phyloP scores from a whole-genome alignment of 2,113 vertebrate genomes.

The Tympanuchus pallidicinctus region DNA sequence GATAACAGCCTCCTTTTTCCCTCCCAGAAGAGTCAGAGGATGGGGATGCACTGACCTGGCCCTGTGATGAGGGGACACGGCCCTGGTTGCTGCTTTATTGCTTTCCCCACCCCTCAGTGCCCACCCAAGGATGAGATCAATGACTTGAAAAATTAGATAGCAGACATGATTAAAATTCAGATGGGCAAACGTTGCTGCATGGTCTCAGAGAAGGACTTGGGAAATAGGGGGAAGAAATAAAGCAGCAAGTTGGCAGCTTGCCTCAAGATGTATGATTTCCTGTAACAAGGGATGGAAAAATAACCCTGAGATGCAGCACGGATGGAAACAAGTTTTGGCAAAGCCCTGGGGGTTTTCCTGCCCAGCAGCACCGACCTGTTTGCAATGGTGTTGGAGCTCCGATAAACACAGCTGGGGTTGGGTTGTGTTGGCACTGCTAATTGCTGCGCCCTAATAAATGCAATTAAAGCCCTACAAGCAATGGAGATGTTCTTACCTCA shows the following conservation, averaged over 20 bases:
- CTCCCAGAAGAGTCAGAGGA: not conserved
- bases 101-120: not conserved
- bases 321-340: not conserved
- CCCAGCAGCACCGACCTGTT: not conserved
- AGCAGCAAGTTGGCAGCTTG: rapidly evolving
- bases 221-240: rapidly evolving
- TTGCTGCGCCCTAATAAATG: rapidly evolving
- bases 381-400: not conserved
- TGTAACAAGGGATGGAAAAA: rapidly evolving
- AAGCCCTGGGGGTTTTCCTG: not conserved
- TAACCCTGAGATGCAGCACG: not conserved
- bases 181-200: rapidly evolving
- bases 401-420: not conserved
- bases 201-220: rapidly evolving
- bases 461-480: rapidly evolving
- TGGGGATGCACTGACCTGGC: not conserved
- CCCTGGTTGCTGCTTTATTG: rapidly evolving
- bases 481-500: not conserved
- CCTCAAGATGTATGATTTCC: not conserved
- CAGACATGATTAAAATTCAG: not conserved
- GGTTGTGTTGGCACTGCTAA: not conserved
- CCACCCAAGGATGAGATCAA: not conserved
- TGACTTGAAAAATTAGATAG: not conserved
- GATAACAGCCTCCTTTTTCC: not conserved
- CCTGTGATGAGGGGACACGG: not conserved